phyloP scores from a whole-genome alignment of 1,140 invertebrate genomes.

The Vanessa tameamea region DNA sequence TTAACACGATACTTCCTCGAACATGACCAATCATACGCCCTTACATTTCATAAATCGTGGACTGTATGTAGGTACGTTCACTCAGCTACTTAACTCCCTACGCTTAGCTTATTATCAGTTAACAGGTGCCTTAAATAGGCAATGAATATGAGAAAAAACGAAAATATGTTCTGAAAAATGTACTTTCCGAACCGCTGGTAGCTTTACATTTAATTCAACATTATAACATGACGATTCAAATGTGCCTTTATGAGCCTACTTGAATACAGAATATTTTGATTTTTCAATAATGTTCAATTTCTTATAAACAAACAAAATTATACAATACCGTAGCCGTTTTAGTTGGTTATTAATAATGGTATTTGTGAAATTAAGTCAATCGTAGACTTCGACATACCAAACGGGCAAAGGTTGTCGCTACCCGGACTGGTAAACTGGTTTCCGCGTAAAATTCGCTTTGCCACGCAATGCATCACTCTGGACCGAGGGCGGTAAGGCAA shows the following conservation, averaged over 20 bases:
- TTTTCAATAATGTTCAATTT: not conserved
- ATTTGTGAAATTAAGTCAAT: slow-evolving; percentile 22
- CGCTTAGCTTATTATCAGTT: not conserved
- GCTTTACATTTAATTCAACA: too few species aligned
- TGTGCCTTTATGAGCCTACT: too few species aligned
- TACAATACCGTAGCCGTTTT: not conserved
- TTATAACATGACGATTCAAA: too few species aligned
- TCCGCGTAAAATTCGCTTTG: slow-evolving; percentile 75
- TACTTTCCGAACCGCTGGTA: too few species aligned
- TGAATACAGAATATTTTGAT: too few species aligned
- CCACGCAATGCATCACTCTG: slow-evolving; percentile 71
- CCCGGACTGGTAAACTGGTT: slow-evolving; percentile 74
- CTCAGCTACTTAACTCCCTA: not conserved
- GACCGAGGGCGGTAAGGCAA: slow-evolving; percentile 60
- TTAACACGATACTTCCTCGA: slow-evolving; percentile 10
- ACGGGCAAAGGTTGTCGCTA: slow-evolving; percentile 58
- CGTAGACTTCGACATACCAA: slow-evolving; percentile 42
- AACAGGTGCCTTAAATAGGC: not conserved
- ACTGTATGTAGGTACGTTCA: slow-evolving; percentile 12
- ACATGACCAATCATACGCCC: slow-evolving; percentile 25
- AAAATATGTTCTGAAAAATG: not conserved
- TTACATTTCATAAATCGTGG: slow-evolving; percentile 30
- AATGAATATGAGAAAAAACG: not conserved
- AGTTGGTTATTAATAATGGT: not conserved
- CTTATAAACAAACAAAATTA: not conserved